phyloP scores from a whole-genome alignment of 2,797 vertebrate species.

The Carduelis carduelis region DNA sequence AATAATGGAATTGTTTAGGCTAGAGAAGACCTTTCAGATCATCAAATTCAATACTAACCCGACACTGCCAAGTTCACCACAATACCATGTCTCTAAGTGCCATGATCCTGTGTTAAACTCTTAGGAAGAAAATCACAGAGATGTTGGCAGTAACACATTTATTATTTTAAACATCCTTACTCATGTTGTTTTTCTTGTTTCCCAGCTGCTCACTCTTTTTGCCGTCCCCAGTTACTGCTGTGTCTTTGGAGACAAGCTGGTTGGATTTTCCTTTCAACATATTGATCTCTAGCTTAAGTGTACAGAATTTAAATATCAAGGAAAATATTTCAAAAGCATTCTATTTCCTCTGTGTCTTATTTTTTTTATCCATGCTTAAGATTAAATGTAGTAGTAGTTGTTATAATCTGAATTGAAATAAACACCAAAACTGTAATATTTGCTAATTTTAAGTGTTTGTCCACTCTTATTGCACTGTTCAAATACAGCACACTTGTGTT shows the following conservation, averaged over 20 bases:
- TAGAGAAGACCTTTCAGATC: background rate
- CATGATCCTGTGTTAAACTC: background rate
- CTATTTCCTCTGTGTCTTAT: background rate
- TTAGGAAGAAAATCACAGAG: background rate
- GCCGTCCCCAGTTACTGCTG: background rate
- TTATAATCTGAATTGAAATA: background rate
- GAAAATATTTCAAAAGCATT: background rate
- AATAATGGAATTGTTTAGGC: background rate
- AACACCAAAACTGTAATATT: fast-evolving
- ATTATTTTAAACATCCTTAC: background rate
- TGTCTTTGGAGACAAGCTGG: background rate
- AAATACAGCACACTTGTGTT: background rate
- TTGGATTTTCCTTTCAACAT: background rate
- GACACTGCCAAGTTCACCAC: background rate
- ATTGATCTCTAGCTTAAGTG: background rate
- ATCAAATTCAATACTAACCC: background rate
- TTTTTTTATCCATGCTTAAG: background rate
- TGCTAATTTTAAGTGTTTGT: background rate
- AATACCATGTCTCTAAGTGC: background rate
- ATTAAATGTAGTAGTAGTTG: background rate
- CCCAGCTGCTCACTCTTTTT: background rate
- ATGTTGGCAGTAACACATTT: background rate
- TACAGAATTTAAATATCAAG: background rate
- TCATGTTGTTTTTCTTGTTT: background rate
- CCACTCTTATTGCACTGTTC: background rate